These are phyloP conservation scores for Mormyrus iriodes DNA, from an alignment of 2,113 vertebrate genomes.

Conservation along the genomic window DNA sequence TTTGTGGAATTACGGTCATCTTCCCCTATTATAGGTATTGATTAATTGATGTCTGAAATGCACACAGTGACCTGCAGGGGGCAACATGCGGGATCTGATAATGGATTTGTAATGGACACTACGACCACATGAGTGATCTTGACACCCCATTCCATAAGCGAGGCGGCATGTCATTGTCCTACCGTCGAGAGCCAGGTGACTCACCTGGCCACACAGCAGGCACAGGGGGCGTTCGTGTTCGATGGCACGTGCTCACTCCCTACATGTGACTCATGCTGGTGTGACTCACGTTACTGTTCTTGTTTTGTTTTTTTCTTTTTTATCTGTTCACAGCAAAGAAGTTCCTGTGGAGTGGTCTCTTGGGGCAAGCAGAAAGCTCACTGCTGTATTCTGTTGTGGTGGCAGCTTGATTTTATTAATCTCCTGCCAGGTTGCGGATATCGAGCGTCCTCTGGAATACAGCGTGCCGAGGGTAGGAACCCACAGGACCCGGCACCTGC, in stretches of 20 bases:
- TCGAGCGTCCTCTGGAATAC: neutral
- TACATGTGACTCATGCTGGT: neutral
- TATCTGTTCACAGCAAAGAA: neutral
- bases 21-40: neutral
- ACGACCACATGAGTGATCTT: neutral
- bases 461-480: neutral
- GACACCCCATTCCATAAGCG: neutral
- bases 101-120: neutral
- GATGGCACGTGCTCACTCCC: neutral
- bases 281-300: neutral
- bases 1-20: neutral
- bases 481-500: neutral
- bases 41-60: neutral
- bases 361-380: neutral
- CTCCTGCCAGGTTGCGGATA: neutral
- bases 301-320: neutral
- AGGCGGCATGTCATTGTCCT: neutral
- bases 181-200: neutral
- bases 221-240: neutral
- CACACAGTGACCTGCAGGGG: neutral
- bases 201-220: neutral
- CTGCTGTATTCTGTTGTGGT: neutral
- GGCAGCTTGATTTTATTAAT: neutral
- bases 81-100: neutral
- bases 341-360: neutral